These are phyloP conservation scores for Glossophaga mutica DNA, from an alignment of 2,797 vertebrate species.

Conservation along the genomic window DNA sequence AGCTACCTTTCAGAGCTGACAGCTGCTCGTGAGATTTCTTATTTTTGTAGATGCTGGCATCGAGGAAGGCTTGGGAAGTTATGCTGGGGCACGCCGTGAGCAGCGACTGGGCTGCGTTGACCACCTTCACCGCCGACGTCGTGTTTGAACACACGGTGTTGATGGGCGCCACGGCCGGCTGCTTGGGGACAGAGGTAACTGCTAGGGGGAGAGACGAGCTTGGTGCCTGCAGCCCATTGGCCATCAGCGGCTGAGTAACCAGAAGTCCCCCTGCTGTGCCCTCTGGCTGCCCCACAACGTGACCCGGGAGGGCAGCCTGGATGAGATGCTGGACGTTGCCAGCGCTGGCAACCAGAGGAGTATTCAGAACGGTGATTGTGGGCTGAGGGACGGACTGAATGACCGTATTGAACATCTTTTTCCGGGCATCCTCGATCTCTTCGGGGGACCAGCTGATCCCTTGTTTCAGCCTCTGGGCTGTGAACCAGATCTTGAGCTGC, in stretches of 20 bases:
- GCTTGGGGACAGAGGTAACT: slow-evolving; percentile 87
- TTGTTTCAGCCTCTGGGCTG: slow-evolving; percentile 96
- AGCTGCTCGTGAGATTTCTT: slow-evolving; percentile 98
- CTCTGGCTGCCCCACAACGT: slow-evolving; percentile 83
- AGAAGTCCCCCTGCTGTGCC: slow-evolving; percentile 88
- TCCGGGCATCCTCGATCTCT: slow-evolving; percentile 96
- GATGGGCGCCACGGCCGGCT: slow-evolving; percentile 84
- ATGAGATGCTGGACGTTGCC: slow-evolving; percentile 92
- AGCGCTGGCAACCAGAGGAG: slow-evolving; percentile 88
- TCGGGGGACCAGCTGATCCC: slow-evolving; percentile 99
- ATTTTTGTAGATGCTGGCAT: slow-evolving; percentile 90
- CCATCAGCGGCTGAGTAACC: slow-evolving; percentile 93
- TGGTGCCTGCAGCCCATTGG: slow-evolving; percentile 92
- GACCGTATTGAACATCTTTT: slow-evolving; percentile 99
- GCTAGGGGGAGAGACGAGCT: slow-evolving; percentile 90
- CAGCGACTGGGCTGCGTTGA: slow-evolving; percentile 81
- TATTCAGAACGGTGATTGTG: slow-evolving; percentile 95
- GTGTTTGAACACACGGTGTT: slow-evolving; percentile 85
- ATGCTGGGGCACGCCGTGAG: slow-evolving; percentile 84
- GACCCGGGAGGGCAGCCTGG: slow-evolving; percentile 93
- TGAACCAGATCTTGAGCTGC: slow-evolving; percentile 99
- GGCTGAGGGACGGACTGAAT: slow-evolving; percentile 92
- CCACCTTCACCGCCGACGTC: slow-evolving; percentile 80
- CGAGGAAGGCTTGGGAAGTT: slow-evolving; percentile 84
- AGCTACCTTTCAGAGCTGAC: slow-evolving; percentile 93